Evolutionary conservation across 2,888 invertebrate genomes (phyloP).

Genomic region (Amphipoea lucens): DNA sequence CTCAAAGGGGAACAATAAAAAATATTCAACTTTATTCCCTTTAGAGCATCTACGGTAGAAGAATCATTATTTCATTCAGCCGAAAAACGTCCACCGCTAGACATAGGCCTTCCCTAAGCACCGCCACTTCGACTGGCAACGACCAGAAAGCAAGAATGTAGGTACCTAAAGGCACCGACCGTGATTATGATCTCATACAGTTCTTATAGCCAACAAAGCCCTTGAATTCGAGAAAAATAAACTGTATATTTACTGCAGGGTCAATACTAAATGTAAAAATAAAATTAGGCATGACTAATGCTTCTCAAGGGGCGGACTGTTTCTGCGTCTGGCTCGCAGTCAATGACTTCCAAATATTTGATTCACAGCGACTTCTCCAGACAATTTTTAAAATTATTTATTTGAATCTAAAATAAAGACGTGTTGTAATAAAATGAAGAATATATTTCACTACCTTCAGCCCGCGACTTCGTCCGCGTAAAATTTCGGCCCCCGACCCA

Average conservation of each 20-base stretch:
- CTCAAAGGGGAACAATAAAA: too few relatives aligned
- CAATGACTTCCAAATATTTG: slow-evolving; percentile 62
- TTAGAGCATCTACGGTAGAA: too few relatives aligned
- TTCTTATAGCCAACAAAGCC: slow-evolving; percentile 29
- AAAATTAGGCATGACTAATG: slow-evolving; percentile 64
- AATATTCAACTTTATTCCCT: too few relatives aligned
- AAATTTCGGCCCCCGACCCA: not conserved
- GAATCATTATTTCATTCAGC: not conserved
- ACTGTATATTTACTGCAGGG: slow-evolving; percentile 48
- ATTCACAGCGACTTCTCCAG: slow-evolving; percentile 38
- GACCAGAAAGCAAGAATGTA: not conserved
- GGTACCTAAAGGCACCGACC: not conserved
- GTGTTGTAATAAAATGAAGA: slow-evolving; percentile 67
- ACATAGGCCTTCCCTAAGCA: not conserved
- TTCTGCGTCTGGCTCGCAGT: slow-evolving; percentile 59
- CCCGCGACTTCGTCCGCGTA: not conserved
- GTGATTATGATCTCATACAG: slow-evolving; percentile 21
- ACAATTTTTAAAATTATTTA: slow-evolving; percentile 50
- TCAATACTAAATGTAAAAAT: slow-evolving; percentile 56
- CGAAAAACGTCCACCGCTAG: not conserved
- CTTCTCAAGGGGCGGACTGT: slow-evolving; percentile 56
- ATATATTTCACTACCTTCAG: slow-evolving; percentile 53
- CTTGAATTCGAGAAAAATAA: slow-evolving; percentile 57
- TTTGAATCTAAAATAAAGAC: slow-evolving; percentile 33
- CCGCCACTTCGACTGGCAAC: not conserved